Percentiles rank a stretch among this genome's conserved stretches.
Evolutionary conservation across 2,797 vertebrate species (phyloP).

Genomic region (Paratrypauchen microcephalus): DNA sequence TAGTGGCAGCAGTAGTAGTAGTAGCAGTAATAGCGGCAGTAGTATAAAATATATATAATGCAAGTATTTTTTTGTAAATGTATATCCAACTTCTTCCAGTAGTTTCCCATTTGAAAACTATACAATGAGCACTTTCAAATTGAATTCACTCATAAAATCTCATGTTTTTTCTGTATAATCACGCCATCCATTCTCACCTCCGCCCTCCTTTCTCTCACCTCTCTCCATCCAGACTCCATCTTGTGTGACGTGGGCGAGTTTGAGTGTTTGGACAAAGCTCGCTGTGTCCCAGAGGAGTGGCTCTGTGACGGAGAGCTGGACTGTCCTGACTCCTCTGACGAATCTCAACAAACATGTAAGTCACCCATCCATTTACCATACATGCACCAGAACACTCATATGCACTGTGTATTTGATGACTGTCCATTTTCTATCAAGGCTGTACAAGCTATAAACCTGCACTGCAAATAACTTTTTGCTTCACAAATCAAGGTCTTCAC

Average conservation of each 20-base stretch:
- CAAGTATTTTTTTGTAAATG: too few relatives aligned
- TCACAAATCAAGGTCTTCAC: too few relatives aligned
- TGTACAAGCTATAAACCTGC: background rate
- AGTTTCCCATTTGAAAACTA: background rate
- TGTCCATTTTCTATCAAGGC: background rate
- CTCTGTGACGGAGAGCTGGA: conserved; percentile 92
- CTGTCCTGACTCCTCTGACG: conserved; percentile 90
- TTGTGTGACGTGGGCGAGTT: conserved; percentile 90
- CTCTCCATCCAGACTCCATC: conserved; percentile 76
- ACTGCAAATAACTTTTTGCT: background rate
- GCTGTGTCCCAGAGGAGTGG: conserved; percentile 89
- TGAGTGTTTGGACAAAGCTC: conserved; percentile 84
- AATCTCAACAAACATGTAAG: conserved; percentile 85
- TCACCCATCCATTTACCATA: conserved; percentile 61
- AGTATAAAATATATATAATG: too few relatives aligned
- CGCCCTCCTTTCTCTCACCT: conserved; percentile 56
- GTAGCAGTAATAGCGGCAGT: background rate
- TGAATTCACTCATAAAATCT: conserved; percentile 10
- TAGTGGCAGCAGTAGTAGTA: background rate
- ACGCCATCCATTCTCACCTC: conserved; percentile 46
- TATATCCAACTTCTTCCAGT: too few relatives aligned
- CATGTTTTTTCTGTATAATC: conserved; percentile 33
- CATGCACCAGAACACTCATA: background rate
- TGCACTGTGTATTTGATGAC: background rate
- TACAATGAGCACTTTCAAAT: background rate